A percentile compares a stretch with the other conserved stretches of the same genome.
phyloP scores from a whole-genome alignment of 2,888 invertebrate species.

The Mechanitis messenoides region DNA sequence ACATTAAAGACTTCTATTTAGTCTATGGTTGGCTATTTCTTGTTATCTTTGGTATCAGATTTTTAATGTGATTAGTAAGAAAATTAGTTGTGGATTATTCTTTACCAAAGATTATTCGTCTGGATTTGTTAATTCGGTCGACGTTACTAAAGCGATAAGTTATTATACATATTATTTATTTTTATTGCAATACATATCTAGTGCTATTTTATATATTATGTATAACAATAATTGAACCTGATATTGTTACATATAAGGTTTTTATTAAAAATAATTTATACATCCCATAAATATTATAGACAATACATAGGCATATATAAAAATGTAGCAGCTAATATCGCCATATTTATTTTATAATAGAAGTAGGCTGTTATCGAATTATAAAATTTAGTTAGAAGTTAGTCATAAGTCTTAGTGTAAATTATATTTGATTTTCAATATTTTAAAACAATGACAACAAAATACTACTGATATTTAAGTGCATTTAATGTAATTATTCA shows the following conservation, averaged over 20 bases:
- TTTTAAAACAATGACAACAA: background rate
- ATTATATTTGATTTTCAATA: background rate
- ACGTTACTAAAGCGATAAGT: slow-evolving; percentile 22
- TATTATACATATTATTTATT: slow-evolving; percentile 23
- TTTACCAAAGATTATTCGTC: slow-evolving; percentile 55
- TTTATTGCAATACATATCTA: slow-evolving; percentile 5
- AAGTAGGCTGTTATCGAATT: slow-evolving; percentile 13
- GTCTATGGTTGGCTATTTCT: slow-evolving; percentile 31
- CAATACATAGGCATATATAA: slow-evolving; percentile 6
- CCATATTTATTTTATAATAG: slow-evolving; percentile 25
- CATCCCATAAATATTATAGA: background rate
- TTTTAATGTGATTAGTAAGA: slow-evolving; percentile 38
- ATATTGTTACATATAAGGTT: slow-evolving; percentile 25
- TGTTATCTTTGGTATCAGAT: slow-evolving; percentile 37
- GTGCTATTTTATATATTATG: background rate
- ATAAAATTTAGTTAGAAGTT: background rate
- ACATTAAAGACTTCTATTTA: slow-evolving; percentile 39
- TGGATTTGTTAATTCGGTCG: slow-evolving; percentile 28
- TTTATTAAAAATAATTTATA: background rate
- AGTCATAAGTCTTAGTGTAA: slow-evolving; percentile 2
- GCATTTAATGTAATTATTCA: slow-evolving; percentile 3
- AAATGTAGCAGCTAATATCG: slow-evolving; percentile 16
- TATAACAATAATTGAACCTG: slow-evolving; percentile 10
- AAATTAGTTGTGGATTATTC: slow-evolving; percentile 32
- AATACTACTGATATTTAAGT: slow-evolving; percentile 4